Evolutionary conservation across 2,797 vertebrate species (phyloP).

Genomic region (Lateolabrax maculatus): DNA sequence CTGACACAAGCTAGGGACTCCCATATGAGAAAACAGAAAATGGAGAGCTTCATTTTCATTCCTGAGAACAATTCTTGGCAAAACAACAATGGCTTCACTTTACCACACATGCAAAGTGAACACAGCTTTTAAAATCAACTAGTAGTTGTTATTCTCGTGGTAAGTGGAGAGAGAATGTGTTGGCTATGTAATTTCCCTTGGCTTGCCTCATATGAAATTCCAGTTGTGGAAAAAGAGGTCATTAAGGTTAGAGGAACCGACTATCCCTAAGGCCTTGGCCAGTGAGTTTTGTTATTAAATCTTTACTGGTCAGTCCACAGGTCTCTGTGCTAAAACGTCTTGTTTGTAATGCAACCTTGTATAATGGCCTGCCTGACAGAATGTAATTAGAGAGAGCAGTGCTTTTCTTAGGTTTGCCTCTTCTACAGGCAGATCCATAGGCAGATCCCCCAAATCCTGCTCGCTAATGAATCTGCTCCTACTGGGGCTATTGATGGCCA

Average conservation of each 20-base stretch:
- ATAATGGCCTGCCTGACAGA: conserved; percentile 81
- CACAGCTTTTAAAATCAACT: conserved; percentile 32
- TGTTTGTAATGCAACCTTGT: conserved; percentile 80
- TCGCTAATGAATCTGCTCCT: conserved; percentile 79
- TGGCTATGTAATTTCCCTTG: conserved; percentile 42
- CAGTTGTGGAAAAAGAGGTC: conserved; percentile 43
- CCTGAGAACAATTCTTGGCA: conserved; percentile 7
- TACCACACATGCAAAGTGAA: conserved; percentile 16
- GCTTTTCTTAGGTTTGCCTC: conserved; percentile 74
- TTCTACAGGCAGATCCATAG: conserved; percentile 79
- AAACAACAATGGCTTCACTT: conserved; percentile 14
- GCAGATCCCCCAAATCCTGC: conserved; percentile 76
- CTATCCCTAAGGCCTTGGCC: conserved; percentile 58
- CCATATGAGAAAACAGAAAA: conserved; percentile 48
- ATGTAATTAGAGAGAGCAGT: conserved; percentile 83
- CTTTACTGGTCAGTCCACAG: conserved; percentile 79
- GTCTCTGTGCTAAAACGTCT: conserved; percentile 76
- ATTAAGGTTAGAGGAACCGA: conserved; percentile 51
- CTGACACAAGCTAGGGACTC: conserved; percentile 51
- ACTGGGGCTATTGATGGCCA: conserved; percentile 76
- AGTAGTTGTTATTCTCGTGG: conserved; percentile 3
- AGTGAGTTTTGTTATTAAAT: conserved; percentile 82
- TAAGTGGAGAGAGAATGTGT: conserved; percentile 31
- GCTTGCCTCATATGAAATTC: conserved; percentile 51
- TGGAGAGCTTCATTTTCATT: conserved; percentile 22